Evolutionary conservation across 1,140 invertebrate species (phyloP).

Genomic region (Lucilia sericata): DNA sequence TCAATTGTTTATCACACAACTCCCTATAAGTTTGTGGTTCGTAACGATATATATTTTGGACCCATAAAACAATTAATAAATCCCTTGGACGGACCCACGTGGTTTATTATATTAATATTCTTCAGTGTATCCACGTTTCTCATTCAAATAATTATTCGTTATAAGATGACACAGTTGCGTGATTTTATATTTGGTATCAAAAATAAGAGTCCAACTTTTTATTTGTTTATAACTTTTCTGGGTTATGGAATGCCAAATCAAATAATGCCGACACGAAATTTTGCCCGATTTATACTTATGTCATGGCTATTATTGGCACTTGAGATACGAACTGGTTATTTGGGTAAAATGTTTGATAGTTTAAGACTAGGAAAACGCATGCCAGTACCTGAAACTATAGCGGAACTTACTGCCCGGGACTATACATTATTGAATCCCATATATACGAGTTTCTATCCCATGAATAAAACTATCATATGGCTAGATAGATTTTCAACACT

Average conservation of each 20-base stretch:
- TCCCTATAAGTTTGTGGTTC: no score
- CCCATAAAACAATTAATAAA: slow-evolving; percentile 36
- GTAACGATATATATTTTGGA: slow-evolving; percentile 38
- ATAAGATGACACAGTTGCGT: background rate
- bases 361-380: slow-evolving; percentile 55
- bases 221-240: slow-evolving; percentile 54
- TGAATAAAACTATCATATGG: slow-evolving; percentile 27
- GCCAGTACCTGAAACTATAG: slow-evolving; percentile 58
- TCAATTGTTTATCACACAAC: slow-evolving; percentile 40
- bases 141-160: background rate
- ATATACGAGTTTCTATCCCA: slow-evolving; percentile 42
- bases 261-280: slow-evolving; percentile 47
- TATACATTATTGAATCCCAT: slow-evolving; percentile 53
- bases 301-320: slow-evolving; percentile 54
- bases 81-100: slow-evolving; percentile 8
- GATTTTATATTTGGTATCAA: slow-evolving; percentile 35
- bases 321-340: slow-evolving; percentile 57
- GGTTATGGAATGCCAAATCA: slow-evolving; percentile 47
- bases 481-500: background rate
- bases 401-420: slow-evolving; percentile 52
- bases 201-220: slow-evolving; percentile 52
- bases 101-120: background rate
- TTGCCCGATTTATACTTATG: slow-evolving; percentile 50
- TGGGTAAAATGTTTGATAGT: slow-evolving; percentile 61
- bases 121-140: background rate